A percentile compares a stretch with the other conserved stretches of the same genome.
Evolutionary conservation across 1,140 invertebrate genomes (phyloP).

Genomic region (Proctacanthus coquilletti): DNA sequence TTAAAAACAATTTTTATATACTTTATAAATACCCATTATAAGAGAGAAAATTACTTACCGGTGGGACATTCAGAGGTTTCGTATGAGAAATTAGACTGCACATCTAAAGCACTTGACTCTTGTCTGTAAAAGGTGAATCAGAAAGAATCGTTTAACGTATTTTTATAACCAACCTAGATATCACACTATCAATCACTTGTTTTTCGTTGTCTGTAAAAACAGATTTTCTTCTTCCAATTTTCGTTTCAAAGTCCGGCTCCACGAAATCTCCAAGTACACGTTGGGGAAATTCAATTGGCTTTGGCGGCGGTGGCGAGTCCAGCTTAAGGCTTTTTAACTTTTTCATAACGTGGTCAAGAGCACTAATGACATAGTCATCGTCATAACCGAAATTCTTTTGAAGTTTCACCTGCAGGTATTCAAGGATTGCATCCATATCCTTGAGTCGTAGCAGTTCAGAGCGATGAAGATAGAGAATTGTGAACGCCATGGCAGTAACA

Average conservation of each 20-base stretch:
- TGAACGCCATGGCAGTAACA: constrained; percentile 84
- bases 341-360: constrained; percentile 62
- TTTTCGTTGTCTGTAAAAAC: constrained; percentile 51
- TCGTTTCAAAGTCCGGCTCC: constrained; percentile 45
- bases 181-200: constrained; percentile 34
- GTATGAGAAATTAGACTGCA: constrained; percentile 28
- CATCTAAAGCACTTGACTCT: constrained; percentile 28
- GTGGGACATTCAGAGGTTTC: constrained; percentile 28
- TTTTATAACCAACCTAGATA: constrained; percentile 22
- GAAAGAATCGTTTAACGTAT: background rate
- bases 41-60: too few relatives aligned
- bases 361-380: constrained; percentile 72
- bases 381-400: constrained; percentile 82
- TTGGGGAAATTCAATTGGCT: constrained; percentile 57
- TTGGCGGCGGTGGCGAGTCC: constrained; percentile 57
- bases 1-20: too few relatives aligned
- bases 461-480: constrained; percentile 84
- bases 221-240: constrained; percentile 48
- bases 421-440: constrained; percentile 76
- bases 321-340: constrained; percentile 66
- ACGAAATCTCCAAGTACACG: constrained; percentile 65
- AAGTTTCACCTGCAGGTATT: constrained; percentile 62
- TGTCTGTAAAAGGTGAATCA: constrained; percentile 13
- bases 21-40: too few relatives aligned
- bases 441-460: constrained; percentile 59